These are phyloP conservation scores for Thalassoma bifasciatum DNA, from an alignment of 2,113 vertebrate genomes.

Conservation along the genomic window DNA sequence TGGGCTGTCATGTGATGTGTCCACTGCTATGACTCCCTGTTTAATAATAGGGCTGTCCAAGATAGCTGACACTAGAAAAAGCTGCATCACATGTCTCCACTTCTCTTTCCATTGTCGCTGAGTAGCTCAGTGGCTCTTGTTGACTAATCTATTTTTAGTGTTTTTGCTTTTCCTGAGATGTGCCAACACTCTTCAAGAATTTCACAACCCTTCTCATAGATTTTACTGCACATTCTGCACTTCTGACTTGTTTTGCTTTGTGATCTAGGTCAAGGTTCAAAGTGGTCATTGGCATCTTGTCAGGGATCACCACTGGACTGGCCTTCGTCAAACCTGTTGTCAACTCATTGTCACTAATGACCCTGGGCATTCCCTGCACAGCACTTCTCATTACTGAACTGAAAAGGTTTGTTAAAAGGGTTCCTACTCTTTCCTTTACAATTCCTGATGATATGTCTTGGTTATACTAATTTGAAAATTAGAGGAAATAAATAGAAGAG, in stretches of 20 bases:
- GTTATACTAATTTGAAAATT: too few species aligned
- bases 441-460: too few species aligned
- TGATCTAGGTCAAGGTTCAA: slow-evolving; percentile 91
- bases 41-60: slow-evolving; percentile 72
- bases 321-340: slow-evolving; percentile 96
- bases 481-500: too few species aligned
- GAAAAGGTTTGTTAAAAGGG: slow-evolving; percentile 85
- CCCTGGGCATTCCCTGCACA: slow-evolving; percentile 93
- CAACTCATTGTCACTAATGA: slow-evolving; percentile 96
- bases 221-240: not conserved
- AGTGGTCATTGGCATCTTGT: slow-evolving; percentile 91
- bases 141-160: slow-evolving; percentile 3
- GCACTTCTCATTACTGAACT: slow-evolving; percentile 92
- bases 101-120: slow-evolving; percentile 68
- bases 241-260: slow-evolving; percentile 28
- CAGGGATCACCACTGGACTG: slow-evolving; percentile 91
- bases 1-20: slow-evolving; percentile 35
- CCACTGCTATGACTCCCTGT: slow-evolving; percentile 39
- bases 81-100: slow-evolving; percentile 70
- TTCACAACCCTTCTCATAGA: not conserved
- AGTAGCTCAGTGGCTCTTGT: slow-evolving; percentile 12
- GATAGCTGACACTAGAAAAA: slow-evolving; percentile 74
- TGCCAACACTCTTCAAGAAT: not conserved
- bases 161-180: not conserved
- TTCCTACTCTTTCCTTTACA: not conserved